phyloP scores from a whole-genome alignment of 1,140 invertebrate genomes.

The Sipha flava region DNA sequence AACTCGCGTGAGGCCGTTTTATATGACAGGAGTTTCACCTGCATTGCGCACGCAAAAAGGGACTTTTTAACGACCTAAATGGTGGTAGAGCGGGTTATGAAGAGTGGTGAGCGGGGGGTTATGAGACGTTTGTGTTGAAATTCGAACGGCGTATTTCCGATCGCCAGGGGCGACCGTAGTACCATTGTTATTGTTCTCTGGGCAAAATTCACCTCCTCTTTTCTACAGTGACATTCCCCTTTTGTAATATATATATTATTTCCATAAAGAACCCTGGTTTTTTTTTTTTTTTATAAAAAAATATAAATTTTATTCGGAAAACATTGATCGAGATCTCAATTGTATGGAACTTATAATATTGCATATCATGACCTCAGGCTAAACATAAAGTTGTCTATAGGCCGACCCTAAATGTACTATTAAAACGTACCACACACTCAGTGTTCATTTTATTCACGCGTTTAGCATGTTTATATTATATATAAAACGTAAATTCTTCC shows the following conservation, averaged over 20 bases:
- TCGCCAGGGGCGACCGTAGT: constrained; percentile 1
- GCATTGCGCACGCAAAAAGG: constrained; percentile 9
- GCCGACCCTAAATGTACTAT: not conserved
- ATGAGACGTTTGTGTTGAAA: constrained; percentile 16
- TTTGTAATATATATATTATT: not conserved
- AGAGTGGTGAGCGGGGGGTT: too few relatives aligned
- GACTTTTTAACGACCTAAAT: constrained; percentile 20
- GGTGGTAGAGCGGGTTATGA: not conserved
- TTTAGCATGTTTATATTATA: not conserved
- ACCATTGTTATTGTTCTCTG: constrained; percentile 12
- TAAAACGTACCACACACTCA: not conserved
- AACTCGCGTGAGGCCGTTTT: not conserved
- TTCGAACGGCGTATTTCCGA: constrained; percentile 25
- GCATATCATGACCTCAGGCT: not conserved
- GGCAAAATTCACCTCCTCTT: not conserved
- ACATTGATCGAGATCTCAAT: not conserved
- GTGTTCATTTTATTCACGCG: not conserved
- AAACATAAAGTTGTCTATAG: not conserved
- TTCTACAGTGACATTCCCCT: not conserved
- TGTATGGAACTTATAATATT: not conserved
- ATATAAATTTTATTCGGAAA: not conserved
- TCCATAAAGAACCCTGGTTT: not conserved
- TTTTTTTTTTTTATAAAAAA: not conserved
- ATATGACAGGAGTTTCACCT: constrained; percentile 4
- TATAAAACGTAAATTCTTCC: too few relatives aligned